Base-by-base conservation (phyloP, 64 coral and sea anemone species). In the Dendrophyllia cribrosa region DNA sequence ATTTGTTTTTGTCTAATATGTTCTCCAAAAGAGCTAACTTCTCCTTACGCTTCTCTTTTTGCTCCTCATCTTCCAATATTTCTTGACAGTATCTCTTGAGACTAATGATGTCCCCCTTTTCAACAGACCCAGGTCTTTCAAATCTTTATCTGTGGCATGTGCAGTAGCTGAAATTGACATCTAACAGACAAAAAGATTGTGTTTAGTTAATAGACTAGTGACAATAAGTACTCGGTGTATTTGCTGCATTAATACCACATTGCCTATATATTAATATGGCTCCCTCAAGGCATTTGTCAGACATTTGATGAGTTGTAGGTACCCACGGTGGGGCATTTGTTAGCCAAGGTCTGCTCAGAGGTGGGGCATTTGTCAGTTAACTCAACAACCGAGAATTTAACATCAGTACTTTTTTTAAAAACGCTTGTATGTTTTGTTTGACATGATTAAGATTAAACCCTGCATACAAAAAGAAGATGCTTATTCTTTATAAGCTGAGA, bases 131-230 rank as follows among this genome's bases (percentile, higher is more conserved):
- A 85, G 81, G 11, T 44, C 81, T 66, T 43, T 63, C 14, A 85
- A 45, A 45, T 85, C 81, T 85, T 85, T 22, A 85, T 85, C 81
- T 85, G 81, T 60, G 13, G 81, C 62, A 85, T 67, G 25, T 66
- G 59, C 59, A 20, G 59, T 66, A 65, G 81, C 81, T 16, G 62
- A 66, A 22, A 85, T 43, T 44, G 59, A 85, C 81, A 69, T 85
- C 81, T 85, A 83, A 58, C 25, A 65, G n/a, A 85, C 45, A 85
- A 58, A 66, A 63, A 65, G 62, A 15, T 65, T 65, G 62, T 64
- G 61, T 65, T 65, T 65, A 85, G n/a, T 79, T 23, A 79, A 51
- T 55, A 79, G 51, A 79, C 8, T 0, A 22, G n/a, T 51, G 5
- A 50, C 49, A 50, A 50, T 78, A 21, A 78, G n/a, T 50, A 51